A percentile compares a stretch with the other conserved stretches of the same genome.
Evolutionary conservation across 2,113 vertebrate species (phyloP).

Genomic region (Desmodus rotundus): DNA sequence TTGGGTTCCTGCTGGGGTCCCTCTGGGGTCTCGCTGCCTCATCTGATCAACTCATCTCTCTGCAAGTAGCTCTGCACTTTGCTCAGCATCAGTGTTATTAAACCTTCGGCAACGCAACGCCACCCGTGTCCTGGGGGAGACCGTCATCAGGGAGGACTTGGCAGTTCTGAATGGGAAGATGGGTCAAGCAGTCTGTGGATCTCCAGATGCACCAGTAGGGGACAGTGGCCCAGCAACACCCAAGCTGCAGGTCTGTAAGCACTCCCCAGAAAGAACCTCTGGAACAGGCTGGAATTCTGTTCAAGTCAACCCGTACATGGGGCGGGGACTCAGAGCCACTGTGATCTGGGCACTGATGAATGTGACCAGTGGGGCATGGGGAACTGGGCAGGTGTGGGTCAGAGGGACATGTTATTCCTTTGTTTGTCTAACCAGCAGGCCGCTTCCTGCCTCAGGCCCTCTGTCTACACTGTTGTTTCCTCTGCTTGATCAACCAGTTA

Average conservation of each 20-base stretch:
- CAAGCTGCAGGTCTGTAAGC: not conserved
- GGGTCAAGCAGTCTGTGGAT: not conserved
- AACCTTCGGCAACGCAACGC: not conserved
- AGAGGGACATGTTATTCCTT: not conserved
- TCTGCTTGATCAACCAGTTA: not conserved
- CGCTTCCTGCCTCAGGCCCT: not conserved
- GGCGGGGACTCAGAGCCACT: not conserved
- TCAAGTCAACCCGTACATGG: not conserved
- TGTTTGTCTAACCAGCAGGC: not conserved
- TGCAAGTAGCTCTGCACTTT: not conserved
- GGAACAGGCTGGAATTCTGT: not conserved
- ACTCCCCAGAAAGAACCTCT: not conserved
- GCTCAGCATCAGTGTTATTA: not conserved
- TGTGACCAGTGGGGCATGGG: not conserved
- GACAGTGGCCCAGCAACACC: accelerated
- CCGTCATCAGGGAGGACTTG: not conserved
- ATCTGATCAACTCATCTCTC: not conserved
- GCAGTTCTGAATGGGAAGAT: not conserved
- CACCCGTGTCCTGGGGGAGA: not conserved
- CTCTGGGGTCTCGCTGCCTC: not conserved
- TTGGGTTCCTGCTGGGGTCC: not conserved
- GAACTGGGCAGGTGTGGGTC: not conserved
- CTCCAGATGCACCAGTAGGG: not conserved
- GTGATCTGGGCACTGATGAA: not conserved
- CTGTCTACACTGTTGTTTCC: not conserved